Evolutionary conservation across 2,113 vertebrate genomes (phyloP).

Genomic region (Hemichromis elongatus): DNA sequence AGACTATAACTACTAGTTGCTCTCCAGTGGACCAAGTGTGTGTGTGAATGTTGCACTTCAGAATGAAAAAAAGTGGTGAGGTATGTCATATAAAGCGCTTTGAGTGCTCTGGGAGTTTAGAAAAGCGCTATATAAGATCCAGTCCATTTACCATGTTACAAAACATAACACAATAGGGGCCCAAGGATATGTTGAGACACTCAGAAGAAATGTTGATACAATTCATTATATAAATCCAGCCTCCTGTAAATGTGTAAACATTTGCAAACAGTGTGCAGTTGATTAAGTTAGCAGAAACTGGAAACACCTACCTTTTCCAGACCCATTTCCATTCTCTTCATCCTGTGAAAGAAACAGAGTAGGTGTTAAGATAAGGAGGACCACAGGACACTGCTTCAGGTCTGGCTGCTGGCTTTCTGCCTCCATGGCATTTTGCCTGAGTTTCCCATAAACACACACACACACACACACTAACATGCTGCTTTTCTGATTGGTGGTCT

Average conservation of each 20-base stretch:
- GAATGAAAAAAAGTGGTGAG: neutral
- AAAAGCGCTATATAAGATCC: neutral
- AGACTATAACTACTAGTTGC: neutral
- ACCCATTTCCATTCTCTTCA: conserved; percentile 86
- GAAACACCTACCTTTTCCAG: conserved; percentile 69
- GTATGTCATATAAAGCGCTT: neutral
- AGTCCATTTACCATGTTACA: neutral
- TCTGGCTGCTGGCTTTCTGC: neutral
- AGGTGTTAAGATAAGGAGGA: neutral
- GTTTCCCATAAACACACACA: neutral
- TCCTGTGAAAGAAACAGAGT: conserved; percentile 73
- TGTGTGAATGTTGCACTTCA: neutral
- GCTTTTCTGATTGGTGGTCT: neutral
- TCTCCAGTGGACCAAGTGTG: neutral
- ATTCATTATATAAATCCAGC: neutral
- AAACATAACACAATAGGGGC: neutral
- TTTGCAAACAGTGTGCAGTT: neutral
- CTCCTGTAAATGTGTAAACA: neutral
- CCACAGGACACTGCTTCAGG: neutral
- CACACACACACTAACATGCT: neutral
- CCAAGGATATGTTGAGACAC: neutral
- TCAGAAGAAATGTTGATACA: neutral
- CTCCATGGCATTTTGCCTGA: neutral
- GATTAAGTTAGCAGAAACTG: neutral
- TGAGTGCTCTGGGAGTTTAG: neutral